Evolutionary conservation across 2,888 invertebrate species (phyloP).

Genomic region (Pterostichus madidus): DNA sequence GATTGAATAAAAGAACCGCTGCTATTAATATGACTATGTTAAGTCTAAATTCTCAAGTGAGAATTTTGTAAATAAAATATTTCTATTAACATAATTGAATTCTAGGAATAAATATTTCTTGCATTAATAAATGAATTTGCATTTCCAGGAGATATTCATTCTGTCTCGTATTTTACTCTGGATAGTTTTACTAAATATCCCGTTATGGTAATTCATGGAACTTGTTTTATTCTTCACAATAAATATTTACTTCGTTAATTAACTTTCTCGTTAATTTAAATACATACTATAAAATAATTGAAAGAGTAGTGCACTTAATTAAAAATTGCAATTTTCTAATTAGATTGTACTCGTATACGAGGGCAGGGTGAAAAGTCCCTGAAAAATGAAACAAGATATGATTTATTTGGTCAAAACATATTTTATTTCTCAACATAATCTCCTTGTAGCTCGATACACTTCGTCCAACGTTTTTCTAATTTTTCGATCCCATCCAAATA

Average conservation of each 20-base stretch:
- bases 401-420: too few relatives aligned
- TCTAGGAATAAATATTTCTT: slow-evolving; percentile 4
- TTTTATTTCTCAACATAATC: too few relatives aligned
- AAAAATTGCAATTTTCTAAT: not conserved
- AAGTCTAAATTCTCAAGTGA: not conserved
- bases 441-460: too few relatives aligned
- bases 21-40: not conserved
- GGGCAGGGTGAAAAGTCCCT: too few relatives aligned
- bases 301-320: not conserved
- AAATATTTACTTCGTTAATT: slow-evolving; percentile 35
- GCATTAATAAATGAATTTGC: not conserved
- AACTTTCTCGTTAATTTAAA: slow-evolving; percentile 39
- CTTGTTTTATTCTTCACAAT: slow-evolving; percentile 25
- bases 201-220: slow-evolving; percentile 39
- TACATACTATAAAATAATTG: slow-evolving; percentile 15
- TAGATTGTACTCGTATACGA: not conserved
- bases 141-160: slow-evolving; percentile 14
- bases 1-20: not conserved
- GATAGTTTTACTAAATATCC: slow-evolving; percentile 34
- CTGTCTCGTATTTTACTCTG: slow-evolving; percentile 9
- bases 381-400: too few relatives aligned
- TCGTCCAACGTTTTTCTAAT: too few relatives aligned
- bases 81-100: slow-evolving; percentile 22
- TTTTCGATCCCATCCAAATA: too few relatives aligned
- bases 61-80: not conserved